Conservation (phyloP, 1,140 invertebrate genomes). For the Drosophila repletoides region DNA sequence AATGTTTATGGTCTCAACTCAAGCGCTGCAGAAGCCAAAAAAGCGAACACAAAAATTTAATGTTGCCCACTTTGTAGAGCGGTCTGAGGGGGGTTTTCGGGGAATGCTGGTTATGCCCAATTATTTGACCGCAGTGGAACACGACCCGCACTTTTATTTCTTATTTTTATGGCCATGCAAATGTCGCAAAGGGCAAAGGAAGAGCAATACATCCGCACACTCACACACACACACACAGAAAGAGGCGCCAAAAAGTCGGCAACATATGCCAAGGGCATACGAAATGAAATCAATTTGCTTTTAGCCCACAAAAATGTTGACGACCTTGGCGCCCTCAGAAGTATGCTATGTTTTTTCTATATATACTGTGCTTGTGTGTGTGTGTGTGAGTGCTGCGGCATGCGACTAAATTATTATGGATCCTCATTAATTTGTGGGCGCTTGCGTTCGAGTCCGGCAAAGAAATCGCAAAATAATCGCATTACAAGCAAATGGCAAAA, state of each 20-base stretch:
- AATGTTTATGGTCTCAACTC: slow-evolving; percentile 48
- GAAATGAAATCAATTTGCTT: slow-evolving; percentile 69
- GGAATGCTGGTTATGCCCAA: too few species aligned
- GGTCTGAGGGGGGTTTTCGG: not conserved
- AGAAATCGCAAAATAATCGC: slow-evolving; percentile 59
- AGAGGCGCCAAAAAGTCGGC: slow-evolving; percentile 54
- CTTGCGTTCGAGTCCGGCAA: slow-evolving; percentile 37
- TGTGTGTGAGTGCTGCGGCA: slow-evolving; percentile 11
- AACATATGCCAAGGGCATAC: slow-evolving; percentile 53
- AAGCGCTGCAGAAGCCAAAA: slow-evolving; percentile 1
- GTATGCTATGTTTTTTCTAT: not conserved
- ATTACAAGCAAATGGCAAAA: slow-evolving; percentile 20
- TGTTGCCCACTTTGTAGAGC: slow-evolving; percentile 32
- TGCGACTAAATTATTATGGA: slow-evolving; percentile 59
- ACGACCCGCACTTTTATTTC: slow-evolving; percentile 60
- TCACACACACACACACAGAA: not conserved
- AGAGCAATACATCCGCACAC: not conserved
- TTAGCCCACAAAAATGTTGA: slow-evolving; percentile 25
- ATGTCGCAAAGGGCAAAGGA: slow-evolving; percentile 30
- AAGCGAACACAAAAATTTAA: slow-evolving; percentile 27
- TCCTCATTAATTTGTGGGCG: slow-evolving; percentile 60
- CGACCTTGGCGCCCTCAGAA: slow-evolving; percentile 49
- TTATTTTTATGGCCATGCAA: slow-evolving; percentile 74
- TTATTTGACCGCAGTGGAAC: slow-evolving; percentile 52
- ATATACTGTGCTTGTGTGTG: not conserved